Evolutionary conservation across 2,888 invertebrate species (phyloP).

Genomic region (Cephonodes hylas): DNA sequence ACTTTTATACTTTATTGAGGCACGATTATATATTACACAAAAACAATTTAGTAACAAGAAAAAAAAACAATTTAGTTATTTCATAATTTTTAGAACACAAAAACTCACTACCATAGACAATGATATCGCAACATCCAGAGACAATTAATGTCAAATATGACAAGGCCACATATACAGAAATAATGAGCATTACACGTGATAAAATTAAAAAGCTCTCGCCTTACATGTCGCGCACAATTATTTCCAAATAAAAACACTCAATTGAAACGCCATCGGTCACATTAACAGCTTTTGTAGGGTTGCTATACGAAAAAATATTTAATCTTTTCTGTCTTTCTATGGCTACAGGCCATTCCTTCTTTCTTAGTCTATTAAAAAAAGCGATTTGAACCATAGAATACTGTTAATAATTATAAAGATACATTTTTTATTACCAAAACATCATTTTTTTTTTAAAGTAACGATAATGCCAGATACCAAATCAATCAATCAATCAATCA

Average conservation of each 20-base stretch:
- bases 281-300: conserved; percentile 10
- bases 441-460: no score
- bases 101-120: not conserved
- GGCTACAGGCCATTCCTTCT: not conserved
- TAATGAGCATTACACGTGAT: conserved; percentile 4
- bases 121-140: not conserved
- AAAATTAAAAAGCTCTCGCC: conserved; percentile 12
- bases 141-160: not conserved
- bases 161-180: not conserved
- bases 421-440: no score
- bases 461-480: no score
- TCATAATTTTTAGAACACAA: not conserved
- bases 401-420: no score
- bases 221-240: conserved; percentile 24
- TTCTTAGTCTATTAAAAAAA: no score
- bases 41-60: no score
- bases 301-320: not conserved
- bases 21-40: not conserved
- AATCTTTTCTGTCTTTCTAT: not conserved
- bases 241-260: conserved; percentile 21
- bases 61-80: no score
- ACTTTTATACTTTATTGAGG: not conserved
- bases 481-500: no score
- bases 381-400: no score
- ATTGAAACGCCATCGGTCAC: conserved; percentile 21